Conservation (phyloP, 2,113 vertebrate genomes). For the Bujurquina vittata region DNA sequence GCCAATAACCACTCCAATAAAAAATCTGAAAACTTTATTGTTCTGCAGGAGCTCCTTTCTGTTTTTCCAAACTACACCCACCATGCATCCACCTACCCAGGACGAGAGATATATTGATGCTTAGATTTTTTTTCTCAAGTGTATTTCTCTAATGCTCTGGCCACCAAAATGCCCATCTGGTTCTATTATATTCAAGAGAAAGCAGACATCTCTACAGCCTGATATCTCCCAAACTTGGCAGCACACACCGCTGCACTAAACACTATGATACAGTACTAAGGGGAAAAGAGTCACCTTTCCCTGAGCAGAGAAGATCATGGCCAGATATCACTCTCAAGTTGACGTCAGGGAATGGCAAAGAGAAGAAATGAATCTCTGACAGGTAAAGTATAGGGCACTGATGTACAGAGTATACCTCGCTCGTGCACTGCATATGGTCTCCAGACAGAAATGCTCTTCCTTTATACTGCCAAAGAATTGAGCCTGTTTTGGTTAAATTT, state of each 20-base stretch:
- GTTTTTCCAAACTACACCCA: not conserved
- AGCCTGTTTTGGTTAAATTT: not conserved
- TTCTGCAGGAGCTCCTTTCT: not conserved
- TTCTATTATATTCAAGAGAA: not conserved
- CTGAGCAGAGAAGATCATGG: not conserved
- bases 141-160: not conserved
- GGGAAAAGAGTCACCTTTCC: not conserved
- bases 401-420: not conserved
- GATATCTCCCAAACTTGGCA: not conserved
- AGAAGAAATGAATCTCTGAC: not conserved
- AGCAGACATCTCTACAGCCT: not conserved
- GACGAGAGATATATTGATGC: not conserved
- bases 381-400: not conserved
- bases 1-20: not conserved
- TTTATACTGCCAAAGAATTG: not conserved
- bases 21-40: no score
- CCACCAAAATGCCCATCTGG: not conserved
- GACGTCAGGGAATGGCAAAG: not conserved
- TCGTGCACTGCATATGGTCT: not conserved
- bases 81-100: not conserved
- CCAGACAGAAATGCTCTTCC: rapidly evolving
- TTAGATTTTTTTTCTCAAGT: not conserved
- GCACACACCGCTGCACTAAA: not conserved
- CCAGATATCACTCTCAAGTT: not conserved
- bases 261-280: not conserved